Evolutionary conservation across 2,888 invertebrate genomes (phyloP), one percentile per base, ranked within the genome.

Genomic region (Papilio protenor): DNA sequence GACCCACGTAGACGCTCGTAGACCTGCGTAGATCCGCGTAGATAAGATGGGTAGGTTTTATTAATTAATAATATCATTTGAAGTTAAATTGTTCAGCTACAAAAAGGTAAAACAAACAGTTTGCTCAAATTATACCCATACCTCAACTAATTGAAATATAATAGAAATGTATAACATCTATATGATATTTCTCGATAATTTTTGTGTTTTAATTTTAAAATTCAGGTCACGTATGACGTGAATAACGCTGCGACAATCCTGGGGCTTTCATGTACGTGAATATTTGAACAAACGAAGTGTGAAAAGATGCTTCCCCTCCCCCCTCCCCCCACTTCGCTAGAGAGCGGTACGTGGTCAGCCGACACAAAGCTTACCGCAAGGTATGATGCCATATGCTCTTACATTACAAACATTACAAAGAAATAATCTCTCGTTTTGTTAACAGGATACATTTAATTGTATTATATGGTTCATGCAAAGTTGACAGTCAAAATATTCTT

Each of bases 251-350:
- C 27, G 59, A 59, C 59, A 45, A 74, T 47, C 73, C 61, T 18
- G 45, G 21, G 61, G 23, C 61, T 74, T 74, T 59, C 73, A 73
- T 61, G 47, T 73, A 49, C n/a, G 66, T 57, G 69, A 79, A 79
- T 73, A 79, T 76, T 79, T 73, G 73, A 76, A 59, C 73, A 76
- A 76, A 79, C 79, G 73, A 73, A 77, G 76, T 76, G 70, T 76
- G 79, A 73, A 79, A 75, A 78, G 77, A 70, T 77, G 47, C 40
- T 69, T 12, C 66, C n/a, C 40, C 12, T 40, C 66, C 40, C 40
- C 27, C 27, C 27, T 6, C 4, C 61, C 61, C 14, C 73, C 73
- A 73, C 45, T 55, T 69, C 69, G 18, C 27, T 61, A 14, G 18
- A 27, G 27, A 73, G 72, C 40, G 64, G 72, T 40, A 72, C 49